Base-by-base conservation (phyloP, 2,888 invertebrate species). In the Neoscelio sp. region DNA sequence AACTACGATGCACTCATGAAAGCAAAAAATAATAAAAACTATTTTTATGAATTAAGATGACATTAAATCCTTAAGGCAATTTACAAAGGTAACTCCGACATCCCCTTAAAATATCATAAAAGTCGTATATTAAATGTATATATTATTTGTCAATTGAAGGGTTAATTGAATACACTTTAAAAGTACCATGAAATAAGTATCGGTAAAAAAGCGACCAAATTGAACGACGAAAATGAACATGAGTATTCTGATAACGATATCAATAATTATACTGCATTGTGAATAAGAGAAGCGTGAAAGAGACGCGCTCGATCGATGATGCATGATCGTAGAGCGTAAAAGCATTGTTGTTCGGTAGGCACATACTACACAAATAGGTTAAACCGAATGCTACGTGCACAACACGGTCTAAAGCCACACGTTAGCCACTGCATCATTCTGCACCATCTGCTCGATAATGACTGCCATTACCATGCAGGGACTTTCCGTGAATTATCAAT, bases 361-460 rank as follows among this genome's bases (percentile, higher is more conserved):
- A 58, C 62, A 60, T 48, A 60, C 71, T 56, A 75, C 64, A 48
- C 70, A 85, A 85, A 85, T 84, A 84, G 84, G 73, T 80, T 78
- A 83, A 86, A 87, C 84, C 83, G 82, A 84, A 85, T 82, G 82
- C 83, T 71, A 77, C 77, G 70, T 77, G 83, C 82, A 84, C 88
- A 76, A 87, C 89, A 87, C 86, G 77, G 64, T 65, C 77, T 60
- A 71, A 78, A 78, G 88, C 85, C 86, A 80, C 82, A 80, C 80
- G 82, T 86, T 85, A 85, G 84, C 85, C 87, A 86, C 87, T 89
- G 89, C 89, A 88, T 89, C 89, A 89, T 88, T 87, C 86, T 83
- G 88, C 89, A 87, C 87, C 89, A 89, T 89, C 89, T 89, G 89
- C 85, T 87, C 85, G 85, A 87, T 89, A 89, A 90, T 90, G 89